Base-by-base conservation (phyloP, 2,113 vertebrate species). In the Paratilapia polleni region DNA sequence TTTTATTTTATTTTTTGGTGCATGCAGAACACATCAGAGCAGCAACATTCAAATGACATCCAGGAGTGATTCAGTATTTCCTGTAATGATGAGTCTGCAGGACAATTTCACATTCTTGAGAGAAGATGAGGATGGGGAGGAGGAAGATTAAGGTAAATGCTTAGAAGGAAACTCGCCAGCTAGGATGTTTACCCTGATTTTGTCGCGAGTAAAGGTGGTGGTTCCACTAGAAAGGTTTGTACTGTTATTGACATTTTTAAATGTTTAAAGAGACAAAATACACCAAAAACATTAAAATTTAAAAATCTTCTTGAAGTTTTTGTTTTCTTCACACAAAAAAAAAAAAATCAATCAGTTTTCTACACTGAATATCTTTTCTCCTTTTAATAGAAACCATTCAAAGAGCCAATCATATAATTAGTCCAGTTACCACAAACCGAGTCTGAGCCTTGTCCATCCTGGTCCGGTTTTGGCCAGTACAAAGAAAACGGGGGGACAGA, bases 101-200 rank as follows among this genome's bases (percentile, higher is more conserved):
- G 58, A 83, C 20, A 58, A 31, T 77, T 93, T 93, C 88, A 94
- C 91, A 91, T 94, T 91, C 70, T 87, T 24, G 26, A 68, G 86
- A 89, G 85, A 80, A 54, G n/a, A 60, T 1, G 6, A 38, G 13
- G 22, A 75, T 26, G 52, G 68, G 43, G 54, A 17, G 17, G 60
- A 74, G 24, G 26, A 49, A 41, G 61, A 41, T 20, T 68, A 24
- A 63, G 41, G 54, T 87, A 91, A 92, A 89, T 93, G 92, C 92
- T 90, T 31, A 56, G 8, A 79, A 43, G 22, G 34, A 60, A 80
- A 43, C 11, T 75, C n/a, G 73, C 47, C 83, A 75, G 79, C 34
- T 58, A 17, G 36, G 38, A 83, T 56, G 11, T n/a, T n/a, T 34
- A 73, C 20, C 11, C 0, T n/a, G 26, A 52, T 57, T 74, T 83